Conservation (phyloP, 2,888 invertebrate genomes). For the Diplazon laetatorius region DNA sequence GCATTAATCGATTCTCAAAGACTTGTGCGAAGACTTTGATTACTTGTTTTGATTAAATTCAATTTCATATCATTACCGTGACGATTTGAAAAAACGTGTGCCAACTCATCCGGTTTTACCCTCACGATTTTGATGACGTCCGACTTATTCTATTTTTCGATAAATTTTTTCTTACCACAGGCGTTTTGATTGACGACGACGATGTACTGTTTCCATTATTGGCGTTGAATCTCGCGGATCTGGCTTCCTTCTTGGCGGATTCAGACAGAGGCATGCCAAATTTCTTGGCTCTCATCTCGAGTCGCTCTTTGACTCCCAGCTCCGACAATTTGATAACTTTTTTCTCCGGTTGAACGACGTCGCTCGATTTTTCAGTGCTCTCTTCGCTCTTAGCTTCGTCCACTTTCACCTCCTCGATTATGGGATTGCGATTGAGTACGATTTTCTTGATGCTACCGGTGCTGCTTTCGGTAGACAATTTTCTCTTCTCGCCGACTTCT, state of each 20-base stretch:
- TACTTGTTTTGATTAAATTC: too few species aligned
- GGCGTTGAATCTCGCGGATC: slow-evolving; percentile 87
- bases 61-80: too few species aligned
- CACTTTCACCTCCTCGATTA: slow-evolving; percentile 77
- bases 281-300: slow-evolving; percentile 92
- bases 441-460: slow-evolving; percentile 84
- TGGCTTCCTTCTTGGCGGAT: slow-evolving; percentile 86
- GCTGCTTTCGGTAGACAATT: slow-evolving; percentile 77
- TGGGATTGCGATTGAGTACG: slow-evolving; percentile 82
- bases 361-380: slow-evolving; percentile 61
- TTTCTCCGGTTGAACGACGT: slow-evolving; percentile 77
- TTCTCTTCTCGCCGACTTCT: slow-evolving; percentile 75
- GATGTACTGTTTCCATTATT: slow-evolving; percentile 76
- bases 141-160: not conserved
- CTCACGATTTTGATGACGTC: too few species aligned
- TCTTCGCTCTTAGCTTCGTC: slow-evolving; percentile 71
- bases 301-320: slow-evolving; percentile 85
- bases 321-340: slow-evolving; percentile 86
- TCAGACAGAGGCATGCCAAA: slow-evolving; percentile 88
- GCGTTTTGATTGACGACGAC: slow-evolving; percentile 78
- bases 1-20: too few species aligned
- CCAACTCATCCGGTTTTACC: too few species aligned
- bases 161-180: slow-evolving; percentile 73
- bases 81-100: too few species aligned
- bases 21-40: too few species aligned